Evolutionary conservation across 2,113 vertebrate genomes (phyloP).

Genomic region (Addax nasomaculatus): DNA sequence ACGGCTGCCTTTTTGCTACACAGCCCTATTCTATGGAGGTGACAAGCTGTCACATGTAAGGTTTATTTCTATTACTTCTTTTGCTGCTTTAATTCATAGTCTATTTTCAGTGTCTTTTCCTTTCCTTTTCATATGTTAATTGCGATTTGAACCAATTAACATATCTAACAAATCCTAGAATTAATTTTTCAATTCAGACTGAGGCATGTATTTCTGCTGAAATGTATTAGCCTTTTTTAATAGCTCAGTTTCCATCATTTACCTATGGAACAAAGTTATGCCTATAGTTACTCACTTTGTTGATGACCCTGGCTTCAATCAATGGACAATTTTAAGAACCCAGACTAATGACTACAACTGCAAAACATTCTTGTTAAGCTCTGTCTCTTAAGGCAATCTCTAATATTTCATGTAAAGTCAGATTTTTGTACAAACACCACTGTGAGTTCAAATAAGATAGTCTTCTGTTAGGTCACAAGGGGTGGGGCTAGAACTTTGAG

Average conservation of each 20-base stretch:
- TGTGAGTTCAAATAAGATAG: not conserved
- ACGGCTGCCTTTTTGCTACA: not conserved
- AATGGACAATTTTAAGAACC: not conserved
- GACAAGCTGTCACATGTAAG: slow-evolving; percentile 52
- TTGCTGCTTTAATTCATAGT: slow-evolving; percentile 51
- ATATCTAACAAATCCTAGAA: slow-evolving; percentile 59
- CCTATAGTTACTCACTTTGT: not conserved
- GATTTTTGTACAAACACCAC: not conserved
- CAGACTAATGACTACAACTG: not conserved
- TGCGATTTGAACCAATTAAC: slow-evolving; percentile 50
- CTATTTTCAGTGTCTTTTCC: slow-evolving; percentile 50
- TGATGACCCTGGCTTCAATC: not conserved
- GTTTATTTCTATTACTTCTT: slow-evolving; percentile 59
- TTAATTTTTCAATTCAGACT: slow-evolving; percentile 45
- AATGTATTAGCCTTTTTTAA: not conserved
- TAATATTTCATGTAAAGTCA: not conserved
- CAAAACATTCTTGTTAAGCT: not conserved
- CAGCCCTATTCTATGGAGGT: slow-evolving; percentile 12
- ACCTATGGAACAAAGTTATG: not conserved
- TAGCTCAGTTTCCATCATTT: not conserved
- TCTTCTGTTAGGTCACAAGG: not conserved
- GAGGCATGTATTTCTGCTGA: not conserved
- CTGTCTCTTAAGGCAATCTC: not conserved
- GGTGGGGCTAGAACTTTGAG: not conserved
- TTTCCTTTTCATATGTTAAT: slow-evolving; percentile 68